These are phyloP conservation scores for Physella acuta DNA, from an alignment of 1,140 invertebrate species.

Conservation along the genomic window DNA sequence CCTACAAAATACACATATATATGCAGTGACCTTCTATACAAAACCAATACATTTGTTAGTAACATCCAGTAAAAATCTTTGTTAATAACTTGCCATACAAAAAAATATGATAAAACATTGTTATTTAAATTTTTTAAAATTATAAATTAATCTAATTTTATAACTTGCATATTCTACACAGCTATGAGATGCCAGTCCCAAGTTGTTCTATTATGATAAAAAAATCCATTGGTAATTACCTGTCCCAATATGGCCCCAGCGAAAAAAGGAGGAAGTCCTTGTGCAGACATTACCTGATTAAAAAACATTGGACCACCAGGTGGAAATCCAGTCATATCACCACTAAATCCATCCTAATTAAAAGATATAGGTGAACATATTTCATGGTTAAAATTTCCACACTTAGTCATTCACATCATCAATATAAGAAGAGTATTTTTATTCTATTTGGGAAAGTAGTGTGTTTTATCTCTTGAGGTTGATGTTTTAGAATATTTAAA, in stretches of 20 bases:
- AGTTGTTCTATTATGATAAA: too few relatives aligned
- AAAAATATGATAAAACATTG: too few relatives aligned
- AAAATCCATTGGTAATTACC: constrained; percentile 10
- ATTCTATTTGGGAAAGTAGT: too few relatives aligned
- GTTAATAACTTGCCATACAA: too few relatives aligned
- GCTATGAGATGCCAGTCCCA: too few relatives aligned
- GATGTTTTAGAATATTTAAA: background rate
- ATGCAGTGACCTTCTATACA: background rate
- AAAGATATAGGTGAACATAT: too few relatives aligned
- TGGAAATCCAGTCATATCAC: background rate
- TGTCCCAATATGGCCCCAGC: constrained; percentile 9
- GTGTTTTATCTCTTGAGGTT: too few relatives aligned
- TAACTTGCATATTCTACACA: background rate
- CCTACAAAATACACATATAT: constrained; percentile 4
- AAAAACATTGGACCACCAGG: background rate
- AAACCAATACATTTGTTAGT: background rate
- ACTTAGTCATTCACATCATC: too few relatives aligned
- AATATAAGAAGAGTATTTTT: too few relatives aligned
- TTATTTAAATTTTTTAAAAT: too few relatives aligned
- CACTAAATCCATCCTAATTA: constrained; percentile 6
- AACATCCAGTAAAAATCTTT: too few relatives aligned
- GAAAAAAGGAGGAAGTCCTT: constrained; percentile 15
- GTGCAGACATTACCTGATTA: constrained; percentile 21
- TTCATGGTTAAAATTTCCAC: too few relatives aligned
- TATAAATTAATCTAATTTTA: background rate